Percentiles rank a stretch among this genome's conserved stretches.
phyloP scores from a whole-genome alignment of 2,888 invertebrate species.

The Cerastis leucographa region DNA sequence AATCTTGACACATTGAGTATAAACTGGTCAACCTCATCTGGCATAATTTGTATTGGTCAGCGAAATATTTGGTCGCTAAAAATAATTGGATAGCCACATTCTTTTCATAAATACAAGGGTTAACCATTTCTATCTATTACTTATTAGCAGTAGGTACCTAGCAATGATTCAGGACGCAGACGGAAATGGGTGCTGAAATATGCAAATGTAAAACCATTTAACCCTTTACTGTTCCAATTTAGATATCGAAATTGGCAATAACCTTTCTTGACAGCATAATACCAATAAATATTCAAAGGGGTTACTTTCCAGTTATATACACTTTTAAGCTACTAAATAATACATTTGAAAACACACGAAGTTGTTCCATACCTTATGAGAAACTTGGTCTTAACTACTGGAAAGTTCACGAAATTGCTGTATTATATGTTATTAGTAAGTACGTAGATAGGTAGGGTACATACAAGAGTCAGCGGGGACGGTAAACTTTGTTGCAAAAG shows the following conservation, averaged over 20 bases:
- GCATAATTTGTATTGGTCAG: background rate
- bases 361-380: slow-evolving; percentile 56
- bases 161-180: slow-evolving; percentile 42
- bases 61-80: background rate
- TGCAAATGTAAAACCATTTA: slow-evolving; percentile 64
- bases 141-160: slow-evolving; percentile 34
- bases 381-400: slow-evolving; percentile 60
- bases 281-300: slow-evolving; percentile 41
- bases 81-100: slow-evolving; percentile 6
- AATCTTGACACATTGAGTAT: background rate
- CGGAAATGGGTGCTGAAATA: slow-evolving; percentile 56
- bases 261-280: slow-evolving; percentile 45
- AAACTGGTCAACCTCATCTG: background rate
- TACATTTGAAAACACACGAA: slow-evolving; percentile 54
- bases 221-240: slow-evolving; percentile 61
- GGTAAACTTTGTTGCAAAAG: slow-evolving; percentile 88
- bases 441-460: slow-evolving; percentile 63
- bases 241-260: slow-evolving; percentile 60
- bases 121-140: slow-evolving; percentile 39
- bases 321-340: slow-evolving; percentile 50
- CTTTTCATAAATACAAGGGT: slow-evolving; percentile 23
- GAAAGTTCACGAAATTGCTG: slow-evolving; percentile 63
- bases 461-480: slow-evolving; percentile 82
- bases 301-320: slow-evolving; percentile 30
- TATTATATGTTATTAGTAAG: slow-evolving; percentile 59